Conservation (phyloP, 1,140 invertebrate genomes). For the Diabrotica undecimpunctata region DNA sequence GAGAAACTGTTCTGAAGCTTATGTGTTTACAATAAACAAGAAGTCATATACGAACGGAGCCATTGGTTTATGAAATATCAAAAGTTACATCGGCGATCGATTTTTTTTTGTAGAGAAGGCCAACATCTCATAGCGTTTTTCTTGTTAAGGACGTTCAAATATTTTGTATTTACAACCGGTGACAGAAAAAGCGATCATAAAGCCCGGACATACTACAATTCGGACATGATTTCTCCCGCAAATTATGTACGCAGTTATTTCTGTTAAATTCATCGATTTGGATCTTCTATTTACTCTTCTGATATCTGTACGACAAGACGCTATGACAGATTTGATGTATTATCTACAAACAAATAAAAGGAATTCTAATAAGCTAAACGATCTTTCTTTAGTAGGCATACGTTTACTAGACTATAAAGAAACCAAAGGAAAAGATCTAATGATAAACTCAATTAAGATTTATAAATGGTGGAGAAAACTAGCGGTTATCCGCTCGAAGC, state of each 20-base stretch:
- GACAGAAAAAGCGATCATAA: neutral
- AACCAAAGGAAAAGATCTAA: conserved; percentile 5
- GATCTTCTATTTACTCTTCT: conserved; percentile 24
- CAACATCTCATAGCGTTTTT: conserved; percentile 26
- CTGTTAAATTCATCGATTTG: conserved; percentile 19
- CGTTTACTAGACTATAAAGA: conserved; percentile 18
- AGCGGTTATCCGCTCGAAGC: conserved; percentile 4
- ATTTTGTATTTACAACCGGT: neutral
- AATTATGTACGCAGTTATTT: conserved; percentile 23
- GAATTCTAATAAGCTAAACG: conserved; percentile 29
- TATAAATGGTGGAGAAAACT: conserved; percentile 39
- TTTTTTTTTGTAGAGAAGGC: conserved; percentile 28
- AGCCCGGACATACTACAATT: conserved; percentile 6
- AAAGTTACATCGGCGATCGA: conserved; percentile 11
- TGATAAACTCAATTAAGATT: conserved; percentile 4
- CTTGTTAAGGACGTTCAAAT: conserved; percentile 19
- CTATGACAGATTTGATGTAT: conserved; percentile 19
- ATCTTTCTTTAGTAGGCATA: conserved; percentile 11
- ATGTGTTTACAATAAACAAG: neutral
- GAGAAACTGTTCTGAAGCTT: conserved; percentile 11
- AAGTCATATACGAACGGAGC: neutral
- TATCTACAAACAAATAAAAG: conserved; percentile 27
- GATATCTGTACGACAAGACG: conserved; percentile 6
- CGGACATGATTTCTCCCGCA: conserved; percentile 17
- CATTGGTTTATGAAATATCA: conserved; percentile 16